Evolutionary conservation across 2,113 vertebrate species (phyloP).

Genomic region (Argyrosomus japonicus): DNA sequence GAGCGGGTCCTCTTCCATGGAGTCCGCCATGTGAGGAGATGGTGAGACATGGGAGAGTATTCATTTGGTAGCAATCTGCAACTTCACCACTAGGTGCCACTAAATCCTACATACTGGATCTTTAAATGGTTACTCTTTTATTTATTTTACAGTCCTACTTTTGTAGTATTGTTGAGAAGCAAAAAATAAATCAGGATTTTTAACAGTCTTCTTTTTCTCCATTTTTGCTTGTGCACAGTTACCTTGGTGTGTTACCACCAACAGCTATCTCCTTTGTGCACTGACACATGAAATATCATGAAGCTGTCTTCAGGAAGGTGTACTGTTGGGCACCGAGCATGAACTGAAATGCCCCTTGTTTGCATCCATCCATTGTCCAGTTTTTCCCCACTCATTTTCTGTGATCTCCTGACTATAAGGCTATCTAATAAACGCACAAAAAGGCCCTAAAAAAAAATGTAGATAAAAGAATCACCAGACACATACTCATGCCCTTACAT

Average conservation of each 20-base stretch:
- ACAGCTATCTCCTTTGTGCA: neutral
- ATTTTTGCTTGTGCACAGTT: neutral
- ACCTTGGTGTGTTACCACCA: neutral
- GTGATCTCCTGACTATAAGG: neutral
- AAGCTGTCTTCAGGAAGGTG: neutral
- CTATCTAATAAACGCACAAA: neutral
- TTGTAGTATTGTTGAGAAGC: too few species aligned
- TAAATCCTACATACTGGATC: too few species aligned
- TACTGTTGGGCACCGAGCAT: neutral
- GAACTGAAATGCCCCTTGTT: neutral
- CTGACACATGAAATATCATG: neutral
- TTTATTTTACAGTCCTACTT: too few species aligned
- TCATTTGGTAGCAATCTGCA: too few species aligned
- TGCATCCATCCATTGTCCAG: neutral
- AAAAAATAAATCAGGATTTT: too few species aligned
- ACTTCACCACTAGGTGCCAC: too few species aligned
- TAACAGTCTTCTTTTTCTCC: neutral
- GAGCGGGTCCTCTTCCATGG: too few species aligned
- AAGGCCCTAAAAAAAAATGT: neutral
- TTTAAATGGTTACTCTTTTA: too few species aligned
- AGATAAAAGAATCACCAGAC: neutral
- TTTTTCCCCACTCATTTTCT: neutral
- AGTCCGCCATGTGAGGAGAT: too few species aligned
- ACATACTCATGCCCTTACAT: neutral
- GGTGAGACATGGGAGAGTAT: too few species aligned